Conservation (phyloP, 2,113 vertebrate species). For the Sminthopsis crassicaudata region DNA sequence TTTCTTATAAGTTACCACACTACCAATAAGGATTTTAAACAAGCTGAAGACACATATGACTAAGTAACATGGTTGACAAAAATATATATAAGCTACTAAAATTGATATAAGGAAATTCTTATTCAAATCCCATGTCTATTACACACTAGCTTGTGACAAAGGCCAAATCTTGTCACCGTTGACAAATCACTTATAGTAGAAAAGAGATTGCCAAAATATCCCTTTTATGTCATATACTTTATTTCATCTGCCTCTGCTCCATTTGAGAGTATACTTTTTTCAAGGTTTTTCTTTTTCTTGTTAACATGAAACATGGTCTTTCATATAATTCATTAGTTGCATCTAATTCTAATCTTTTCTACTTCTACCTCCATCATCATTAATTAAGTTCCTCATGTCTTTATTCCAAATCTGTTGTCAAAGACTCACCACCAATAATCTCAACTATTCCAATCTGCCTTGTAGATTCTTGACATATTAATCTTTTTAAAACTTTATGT, state of each 20-base stretch:
- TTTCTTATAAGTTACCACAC: neutral
- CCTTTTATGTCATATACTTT: neutral
- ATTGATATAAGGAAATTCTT: neutral
- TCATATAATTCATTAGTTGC: neutral
- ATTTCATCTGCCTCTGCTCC: neutral
- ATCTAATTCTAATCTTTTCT: neutral
- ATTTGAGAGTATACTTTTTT: neutral
- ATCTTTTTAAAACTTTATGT: neutral
- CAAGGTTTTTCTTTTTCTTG: neutral
- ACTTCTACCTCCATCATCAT: neutral
- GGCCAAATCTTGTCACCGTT: neutral
- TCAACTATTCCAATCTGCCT: neutral
- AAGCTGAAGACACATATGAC: neutral
- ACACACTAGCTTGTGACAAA: neutral
- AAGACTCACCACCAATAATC: neutral
- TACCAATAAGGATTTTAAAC: neutral
- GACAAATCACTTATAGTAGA: neutral
- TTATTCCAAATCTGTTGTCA: neutral
- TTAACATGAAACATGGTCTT: neutral
- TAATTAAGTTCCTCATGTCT: neutral
- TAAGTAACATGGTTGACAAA: neutral
- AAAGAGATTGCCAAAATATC: neutral
- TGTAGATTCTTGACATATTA: neutral
- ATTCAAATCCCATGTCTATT: neutral
- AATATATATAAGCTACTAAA: neutral